Evolutionary conservation across 1,140 invertebrate genomes (phyloP).

Genomic region (Riptortus pedestris): DNA sequence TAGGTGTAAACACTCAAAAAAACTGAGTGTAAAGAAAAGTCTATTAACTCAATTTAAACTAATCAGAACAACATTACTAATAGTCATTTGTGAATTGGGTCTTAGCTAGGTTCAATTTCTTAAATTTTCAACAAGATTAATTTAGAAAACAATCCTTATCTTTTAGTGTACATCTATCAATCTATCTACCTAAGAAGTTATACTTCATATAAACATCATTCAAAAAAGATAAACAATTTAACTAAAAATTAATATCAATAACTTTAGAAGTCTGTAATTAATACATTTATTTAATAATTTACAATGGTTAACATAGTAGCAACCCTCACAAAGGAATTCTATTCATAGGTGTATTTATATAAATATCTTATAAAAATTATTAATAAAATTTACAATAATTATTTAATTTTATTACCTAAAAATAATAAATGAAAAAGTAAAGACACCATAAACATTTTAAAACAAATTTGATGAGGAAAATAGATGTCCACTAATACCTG

Average conservation of each 20-base stretch:
- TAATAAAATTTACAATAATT: slow-evolving; percentile 2
- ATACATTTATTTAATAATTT: slow-evolving; percentile 13
- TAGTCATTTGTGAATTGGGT: neutral
- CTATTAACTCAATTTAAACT: neutral
- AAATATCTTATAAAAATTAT: slow-evolving; percentile 1
- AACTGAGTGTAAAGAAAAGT: neutral
- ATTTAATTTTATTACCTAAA: slow-evolving; percentile 5
- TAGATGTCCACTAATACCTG: slow-evolving; percentile 18
- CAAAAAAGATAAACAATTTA: slow-evolving; percentile 12
- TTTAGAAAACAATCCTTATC: slow-evolving; percentile 12
- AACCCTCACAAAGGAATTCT: slow-evolving; percentile 13
- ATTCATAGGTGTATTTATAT: neutral
- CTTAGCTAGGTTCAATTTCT: neutral
- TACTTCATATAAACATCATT: slow-evolving; percentile 14
- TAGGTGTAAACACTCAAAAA: neutral
- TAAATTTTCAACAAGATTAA: slow-evolving; percentile 2
- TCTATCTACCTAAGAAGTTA: neutral
- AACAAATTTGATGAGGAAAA: slow-evolving; percentile 5
- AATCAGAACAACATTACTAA: neutral
- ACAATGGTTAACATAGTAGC: slow-evolving; percentile 13
- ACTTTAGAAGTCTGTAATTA: slow-evolving; percentile 14
- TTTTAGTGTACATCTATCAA: slow-evolving; percentile 16
- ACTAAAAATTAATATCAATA: slow-evolving; percentile 9
- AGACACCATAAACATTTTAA: slow-evolving; percentile 3
- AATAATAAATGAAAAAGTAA: neutral